A percentile compares a stretch with the other conserved stretches of the same genome.
phyloP scores from a whole-genome alignment of 1,140 invertebrate species.

The Drosophila asahinai region DNA sequence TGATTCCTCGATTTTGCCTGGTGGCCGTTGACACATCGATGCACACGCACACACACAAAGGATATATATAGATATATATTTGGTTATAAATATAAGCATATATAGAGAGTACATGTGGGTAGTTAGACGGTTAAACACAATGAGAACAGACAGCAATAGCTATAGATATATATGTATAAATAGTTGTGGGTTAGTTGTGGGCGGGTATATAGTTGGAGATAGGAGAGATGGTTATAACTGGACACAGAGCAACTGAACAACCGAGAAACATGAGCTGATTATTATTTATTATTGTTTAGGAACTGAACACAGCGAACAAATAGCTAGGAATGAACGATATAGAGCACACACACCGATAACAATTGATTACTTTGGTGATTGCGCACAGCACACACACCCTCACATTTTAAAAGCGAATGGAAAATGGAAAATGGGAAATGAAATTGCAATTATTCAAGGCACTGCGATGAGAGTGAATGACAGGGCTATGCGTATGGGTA shows the following conservation, averaged over 20 bases:
- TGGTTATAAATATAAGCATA: slow-evolving; percentile 24
- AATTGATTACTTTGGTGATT: slow-evolving; percentile 77
- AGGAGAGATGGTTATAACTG: slow-evolving; percentile 41
- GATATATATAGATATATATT: slow-evolving; percentile 31
- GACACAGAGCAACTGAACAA: slow-evolving; percentile 56
- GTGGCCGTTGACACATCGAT: slow-evolving; percentile 39
- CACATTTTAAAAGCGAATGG: slow-evolving; percentile 27
- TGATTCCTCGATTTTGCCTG: slow-evolving; percentile 29
- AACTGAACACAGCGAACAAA: slow-evolving; percentile 71
- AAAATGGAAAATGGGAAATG: slow-evolving; percentile 44
- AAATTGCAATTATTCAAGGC: slow-evolving; percentile 61
- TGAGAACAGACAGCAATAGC: slow-evolving; percentile 34
- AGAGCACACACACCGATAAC: slow-evolving; percentile 67
- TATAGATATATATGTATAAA: slow-evolving; percentile 4
- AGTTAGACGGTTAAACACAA: slow-evolving; percentile 56
- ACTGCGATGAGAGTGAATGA: slow-evolving; percentile 33
- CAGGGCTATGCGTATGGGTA: slow-evolving; percentile 3
- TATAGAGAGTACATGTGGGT: slow-evolving; percentile 21
- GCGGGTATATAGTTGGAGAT: slow-evolving; percentile 28
- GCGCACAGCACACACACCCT: slow-evolving; percentile 30
- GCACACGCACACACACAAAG: slow-evolving; percentile 49
- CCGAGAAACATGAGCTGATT: slow-evolving; percentile 58
- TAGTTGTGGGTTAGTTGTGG: slow-evolving; percentile 7
- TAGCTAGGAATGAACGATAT: slow-evolving; percentile 63
- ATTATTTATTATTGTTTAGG: slow-evolving; percentile 47